A percentile compares a stretch with the other conserved stretches of the same genome.
Evolutionary conservation across 2,888 invertebrate species (phyloP).

Genomic region (Calliscelio sp.): DNA sequence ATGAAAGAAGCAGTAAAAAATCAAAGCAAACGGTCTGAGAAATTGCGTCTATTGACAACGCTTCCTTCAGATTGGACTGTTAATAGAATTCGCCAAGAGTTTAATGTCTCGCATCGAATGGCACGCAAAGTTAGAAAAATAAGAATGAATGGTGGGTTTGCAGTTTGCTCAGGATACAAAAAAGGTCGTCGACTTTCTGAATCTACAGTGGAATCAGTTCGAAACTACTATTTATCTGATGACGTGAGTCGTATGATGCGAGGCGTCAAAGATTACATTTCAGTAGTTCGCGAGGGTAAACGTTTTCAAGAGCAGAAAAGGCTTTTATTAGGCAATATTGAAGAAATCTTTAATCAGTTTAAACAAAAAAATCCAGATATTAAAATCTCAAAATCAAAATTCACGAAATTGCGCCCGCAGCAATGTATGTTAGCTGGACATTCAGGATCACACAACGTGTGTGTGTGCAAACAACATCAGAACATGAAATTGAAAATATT

Average conservation of each 20-base stretch:
- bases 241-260: slow-evolving; percentile 38
- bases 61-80: slow-evolving; percentile 24
- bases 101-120: slow-evolving; percentile 40
- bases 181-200: slow-evolving; percentile 33
- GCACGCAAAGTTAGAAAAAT: not conserved
- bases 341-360: not conserved
- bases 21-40: slow-evolving; percentile 6
- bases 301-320: no score
- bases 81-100: slow-evolving; percentile 6
- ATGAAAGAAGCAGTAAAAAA: not conserved
- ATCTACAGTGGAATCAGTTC: not conserved
- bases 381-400: slow-evolving; percentile 4
- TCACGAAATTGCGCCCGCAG: slow-evolving; percentile 17
- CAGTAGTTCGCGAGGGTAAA: not conserved
- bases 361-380: slow-evolving; percentile 13
- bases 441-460: slow-evolving; percentile 34
- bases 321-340: no score
- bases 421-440: slow-evolving; percentile 28
- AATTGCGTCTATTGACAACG: slow-evolving; percentile 16
- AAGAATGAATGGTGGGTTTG: slow-evolving; percentile 5
- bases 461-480: slow-evolving; percentile 40
- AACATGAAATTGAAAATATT: slow-evolving; percentile 17
- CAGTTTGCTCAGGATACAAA: not conserved
- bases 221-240: no score
- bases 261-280: slow-evolving; percentile 45